Evolutionary conservation across 2,888 invertebrate genomes (phyloP), one percentile per base, ranked within the genome.

Genomic region (Belgica antarctica): DNA sequence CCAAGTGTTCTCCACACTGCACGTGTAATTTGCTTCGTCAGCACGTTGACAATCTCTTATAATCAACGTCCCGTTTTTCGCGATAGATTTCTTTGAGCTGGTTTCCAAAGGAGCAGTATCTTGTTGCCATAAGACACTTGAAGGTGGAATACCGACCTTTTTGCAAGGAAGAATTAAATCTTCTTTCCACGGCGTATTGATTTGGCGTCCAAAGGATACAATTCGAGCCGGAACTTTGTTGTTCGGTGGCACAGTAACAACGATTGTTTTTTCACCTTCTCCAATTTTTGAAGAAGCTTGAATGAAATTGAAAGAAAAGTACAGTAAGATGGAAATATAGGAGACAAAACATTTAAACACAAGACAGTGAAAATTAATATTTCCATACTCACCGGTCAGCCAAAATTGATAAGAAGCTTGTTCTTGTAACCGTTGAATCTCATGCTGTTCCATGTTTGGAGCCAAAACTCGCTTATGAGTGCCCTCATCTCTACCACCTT

Each of bases 21-120:
- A 96, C 0, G 93, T 92, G 79, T 94, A 96, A 81, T 94, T 94
- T 12, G 92, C 94, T 74, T 90, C 90, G 79, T 95, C 94, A 22
- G 86, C 86, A 73, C 88, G 87, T 77, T 92, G 90, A 34, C 78
- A 82, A 73, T 89, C 91, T 78, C 87, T 86, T 72, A 93, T 88
- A 63, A 87, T 84, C 24, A 93, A 81, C 1, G 90, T 89, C 0
- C 90, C 90, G 75, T 92, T 86, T 74, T 81, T 81, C 70, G 85
- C 82, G 71, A 89, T 83, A 72, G 87, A 85, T 78, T 88, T 83
- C 72, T 87, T 79, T 61, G 88, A 78, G 31, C 87, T 88, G 1
- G 88, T 86, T 76, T 91, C 90, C 73, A 92, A 81, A 10, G 85
- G 82, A 71, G 86, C 87, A 1, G 89, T 89, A 75, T 90, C 88